Percentiles rank a stretch among this genome's conserved stretches.
Conservation (phyloP, 2,797 vertebrate species). For the Kryptopterus vitreolus region DNA sequence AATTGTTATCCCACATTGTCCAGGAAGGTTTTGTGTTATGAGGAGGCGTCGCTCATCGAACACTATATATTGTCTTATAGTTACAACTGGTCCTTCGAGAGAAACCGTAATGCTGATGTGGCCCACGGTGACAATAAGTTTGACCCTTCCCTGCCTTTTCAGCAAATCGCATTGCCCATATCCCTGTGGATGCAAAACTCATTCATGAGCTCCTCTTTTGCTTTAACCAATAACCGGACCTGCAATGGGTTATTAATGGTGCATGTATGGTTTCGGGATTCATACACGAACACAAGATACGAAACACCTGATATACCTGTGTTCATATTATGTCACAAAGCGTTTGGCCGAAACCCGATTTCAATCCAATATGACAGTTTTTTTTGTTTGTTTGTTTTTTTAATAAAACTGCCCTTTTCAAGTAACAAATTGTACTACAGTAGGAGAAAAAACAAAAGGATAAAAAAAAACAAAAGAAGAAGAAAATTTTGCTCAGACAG, state of each 20-base stretch:
- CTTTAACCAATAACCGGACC: background rate
- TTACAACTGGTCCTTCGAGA: too few species aligned
- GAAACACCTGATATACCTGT: background rate
- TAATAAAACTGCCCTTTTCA: background rate
- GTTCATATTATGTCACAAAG: too few species aligned
- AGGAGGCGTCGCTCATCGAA: too few species aligned
- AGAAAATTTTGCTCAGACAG: constrained; percentile 68
- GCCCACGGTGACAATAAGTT: too few species aligned
- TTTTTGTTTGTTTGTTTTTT: background rate
- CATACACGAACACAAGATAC: background rate
- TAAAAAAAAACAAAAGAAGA: background rate
- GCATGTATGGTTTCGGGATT: background rate
- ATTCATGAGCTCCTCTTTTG: background rate
- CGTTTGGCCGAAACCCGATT: background rate
- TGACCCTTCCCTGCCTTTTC: too few species aligned
- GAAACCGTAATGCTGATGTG: too few species aligned
- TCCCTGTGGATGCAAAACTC: background rate
- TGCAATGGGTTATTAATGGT: background rate
- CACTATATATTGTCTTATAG: too few species aligned
- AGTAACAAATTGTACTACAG: background rate
- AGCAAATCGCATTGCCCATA: background rate
- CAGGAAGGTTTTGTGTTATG: too few species aligned
- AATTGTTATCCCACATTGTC: too few species aligned
- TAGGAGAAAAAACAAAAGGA: too few species aligned
- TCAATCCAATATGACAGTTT: background rate